A percentile compares a stretch with the other conserved stretches of the same genome.
Evolutionary conservation across 2,797 vertebrate species (phyloP).

Genomic region (Adrianichthys oophorus): DNA sequence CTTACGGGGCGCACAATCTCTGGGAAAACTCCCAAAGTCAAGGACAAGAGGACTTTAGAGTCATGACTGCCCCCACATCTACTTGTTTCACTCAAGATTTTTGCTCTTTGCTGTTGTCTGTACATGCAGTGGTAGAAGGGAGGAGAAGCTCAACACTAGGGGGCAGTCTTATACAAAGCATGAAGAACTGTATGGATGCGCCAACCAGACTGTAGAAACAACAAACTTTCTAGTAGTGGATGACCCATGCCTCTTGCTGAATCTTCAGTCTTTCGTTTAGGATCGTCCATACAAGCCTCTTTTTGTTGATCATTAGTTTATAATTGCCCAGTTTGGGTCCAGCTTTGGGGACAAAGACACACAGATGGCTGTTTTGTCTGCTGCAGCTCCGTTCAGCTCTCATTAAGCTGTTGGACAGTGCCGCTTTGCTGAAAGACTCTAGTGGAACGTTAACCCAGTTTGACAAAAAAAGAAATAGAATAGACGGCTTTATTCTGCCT

Average conservation of each 20-base stretch:
- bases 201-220: slow-evolving; percentile 1
- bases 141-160: slow-evolving; percentile 47
- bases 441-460: slow-evolving; percentile 18
- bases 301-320: slow-evolving; percentile 40
- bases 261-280: slow-evolving; percentile 8
- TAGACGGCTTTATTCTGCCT: slow-evolving; percentile 37
- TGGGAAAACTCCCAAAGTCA: slow-evolving; percentile 61
- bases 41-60: slow-evolving; percentile 53
- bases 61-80: slow-evolving; percentile 70
- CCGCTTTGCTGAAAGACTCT: slow-evolving; percentile 22
- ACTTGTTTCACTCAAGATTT: slow-evolving; percentile 62
- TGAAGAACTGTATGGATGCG: neutral
- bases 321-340: slow-evolving; percentile 29
- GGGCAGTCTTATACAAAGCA: slow-evolving; percentile 67
- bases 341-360: slow-evolving; percentile 20
- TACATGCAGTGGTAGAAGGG: slow-evolving; percentile 6
- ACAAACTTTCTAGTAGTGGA: slow-evolving; percentile 13
- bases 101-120: slow-evolving; percentile 40
- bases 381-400: slow-evolving; percentile 35
- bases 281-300: slow-evolving; percentile 19
- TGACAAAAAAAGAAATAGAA: slow-evolving; percentile 40
- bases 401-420: slow-evolving; percentile 50
- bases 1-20: slow-evolving; percentile 58
- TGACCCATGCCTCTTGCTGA: slow-evolving; percentile 23
- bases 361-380: slow-evolving; percentile 8